Base-by-base conservation (phyloP, 2,797 vertebrate species). In the Tokudaia muenninki region DNA sequence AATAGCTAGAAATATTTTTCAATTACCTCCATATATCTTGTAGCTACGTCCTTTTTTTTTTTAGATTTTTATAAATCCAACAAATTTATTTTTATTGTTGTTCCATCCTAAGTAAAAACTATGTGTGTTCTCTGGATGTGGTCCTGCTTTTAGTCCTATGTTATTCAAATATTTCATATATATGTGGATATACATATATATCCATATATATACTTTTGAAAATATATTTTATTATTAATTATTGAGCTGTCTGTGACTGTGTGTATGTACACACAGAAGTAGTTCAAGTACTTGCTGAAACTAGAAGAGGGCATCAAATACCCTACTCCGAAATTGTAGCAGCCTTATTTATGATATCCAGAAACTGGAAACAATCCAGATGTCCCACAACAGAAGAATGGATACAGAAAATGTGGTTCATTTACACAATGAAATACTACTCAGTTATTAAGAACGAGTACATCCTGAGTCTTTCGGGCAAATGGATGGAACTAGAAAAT, bases 1-100 rank as follows among this genome's bases (percentile, higher is more conserved):
- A 37, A 78, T 91, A 55, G n/a, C 44, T 74, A 44, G 29, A 75
- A 87, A 59, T 82, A 75, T 59, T 90, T 90, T 95, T 6, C 67
- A 80, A 16, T 3, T 12, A 31, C 84, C 50, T 67, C 13, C 50
- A 34, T 57, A 41, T 5, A 72, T 13, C 34, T 37, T 17, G 0
- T 2, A 65, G n/a, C 24, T 59, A 8, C 41, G 12, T 17, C 24
- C 9, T 80, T 17, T 2, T 78, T 19, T 55, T 41, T 41, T 41
- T 41, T 41, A 41, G 41, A 41, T 26, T 37, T 24, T 75, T 57
- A 63, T 2, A 63, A 50, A 50, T 24, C 37, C 14, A 44, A 37
- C 6, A 21, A 50, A 2, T 92, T 91, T 74, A n/a, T 6, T n/a
- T 52, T 77, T 83, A 37, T 79, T 6, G 78, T 84, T 63, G 55